Percentiles rank a stretch among this genome's conserved stretches.
Evolutionary conservation across 2,113 vertebrate genomes (phyloP).

Genomic region (Tupaia chinensis): DNA sequence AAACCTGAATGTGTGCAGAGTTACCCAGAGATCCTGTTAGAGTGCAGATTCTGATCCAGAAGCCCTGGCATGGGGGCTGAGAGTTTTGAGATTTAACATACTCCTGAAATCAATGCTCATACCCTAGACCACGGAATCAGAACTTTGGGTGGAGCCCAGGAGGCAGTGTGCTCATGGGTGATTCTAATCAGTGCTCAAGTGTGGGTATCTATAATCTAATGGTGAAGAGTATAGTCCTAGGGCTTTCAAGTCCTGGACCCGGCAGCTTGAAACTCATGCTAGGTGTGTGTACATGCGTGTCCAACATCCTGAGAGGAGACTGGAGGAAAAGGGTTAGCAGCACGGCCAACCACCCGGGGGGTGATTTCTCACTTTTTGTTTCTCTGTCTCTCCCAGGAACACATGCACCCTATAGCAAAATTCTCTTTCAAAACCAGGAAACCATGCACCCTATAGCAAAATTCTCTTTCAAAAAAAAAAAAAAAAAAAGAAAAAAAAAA

Average conservation of each 20-base stretch:
- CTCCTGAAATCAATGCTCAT: neutral
- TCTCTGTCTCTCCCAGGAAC: no score
- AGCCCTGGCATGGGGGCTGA: accelerated
- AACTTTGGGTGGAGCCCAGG: neutral
- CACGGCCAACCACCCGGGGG: no score
- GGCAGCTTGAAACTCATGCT: no score
- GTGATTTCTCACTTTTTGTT: no score
- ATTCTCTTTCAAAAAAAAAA: no score
- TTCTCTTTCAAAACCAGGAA: no score
- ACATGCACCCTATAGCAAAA: no score
- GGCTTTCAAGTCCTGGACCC: no score
- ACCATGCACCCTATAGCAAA: no score
- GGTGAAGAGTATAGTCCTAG: neutral
- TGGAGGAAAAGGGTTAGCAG: no score
- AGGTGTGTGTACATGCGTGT: no score
- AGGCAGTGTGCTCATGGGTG: neutral
- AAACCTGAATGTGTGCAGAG: neutral
- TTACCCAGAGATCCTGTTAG: neutral
- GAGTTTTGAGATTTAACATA: neutral
- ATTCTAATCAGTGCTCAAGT: neutral
- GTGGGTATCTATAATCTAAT: neutral
- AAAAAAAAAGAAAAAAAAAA: neutral
- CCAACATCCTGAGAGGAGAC: no score
- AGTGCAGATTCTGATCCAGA: neutral
- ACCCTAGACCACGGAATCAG: neutral